A percentile compares a stretch with the other conserved stretches of the same genome.
These are phyloP conservation scores for Zosterops japonicus DNA, from an alignment of 2,113 vertebrate genomes.

Conservation along the genomic window DNA sequence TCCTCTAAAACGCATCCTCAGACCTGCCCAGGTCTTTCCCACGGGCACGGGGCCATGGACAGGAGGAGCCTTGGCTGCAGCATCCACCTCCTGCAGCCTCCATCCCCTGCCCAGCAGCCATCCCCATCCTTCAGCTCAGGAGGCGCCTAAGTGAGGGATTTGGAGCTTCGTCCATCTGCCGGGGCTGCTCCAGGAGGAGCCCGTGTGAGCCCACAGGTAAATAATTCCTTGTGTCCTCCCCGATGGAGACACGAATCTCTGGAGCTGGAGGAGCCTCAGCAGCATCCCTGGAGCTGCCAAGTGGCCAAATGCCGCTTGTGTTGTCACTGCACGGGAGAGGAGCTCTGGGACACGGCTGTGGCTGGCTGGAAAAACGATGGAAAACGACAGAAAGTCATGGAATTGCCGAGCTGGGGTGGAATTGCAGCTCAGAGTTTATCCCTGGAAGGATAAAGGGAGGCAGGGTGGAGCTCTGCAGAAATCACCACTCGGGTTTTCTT, in stretches of 20 bases:
- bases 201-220: background rate
- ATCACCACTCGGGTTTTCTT: accelerated
- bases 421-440: background rate
- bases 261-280: background rate
- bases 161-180: background rate
- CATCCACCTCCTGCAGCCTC: background rate
- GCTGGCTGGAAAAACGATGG: background rate
- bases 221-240: background rate
- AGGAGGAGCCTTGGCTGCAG: background rate
- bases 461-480: background rate
- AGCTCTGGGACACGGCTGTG: background rate
- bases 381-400: accelerated
- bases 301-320: background rate
- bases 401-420: background rate
- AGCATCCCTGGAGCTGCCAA: background rate
- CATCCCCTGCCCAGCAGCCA: background rate
- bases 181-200: background rate
- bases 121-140: background rate
- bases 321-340: background rate
- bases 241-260: background rate
- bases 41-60: background rate
- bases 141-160: background rate
- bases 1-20: background rate
- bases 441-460: background rate
- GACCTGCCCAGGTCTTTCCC: background rate